phyloP scores from a whole-genome alignment of 2,113 vertebrate species.

The Nanorana parkeri region DNA sequence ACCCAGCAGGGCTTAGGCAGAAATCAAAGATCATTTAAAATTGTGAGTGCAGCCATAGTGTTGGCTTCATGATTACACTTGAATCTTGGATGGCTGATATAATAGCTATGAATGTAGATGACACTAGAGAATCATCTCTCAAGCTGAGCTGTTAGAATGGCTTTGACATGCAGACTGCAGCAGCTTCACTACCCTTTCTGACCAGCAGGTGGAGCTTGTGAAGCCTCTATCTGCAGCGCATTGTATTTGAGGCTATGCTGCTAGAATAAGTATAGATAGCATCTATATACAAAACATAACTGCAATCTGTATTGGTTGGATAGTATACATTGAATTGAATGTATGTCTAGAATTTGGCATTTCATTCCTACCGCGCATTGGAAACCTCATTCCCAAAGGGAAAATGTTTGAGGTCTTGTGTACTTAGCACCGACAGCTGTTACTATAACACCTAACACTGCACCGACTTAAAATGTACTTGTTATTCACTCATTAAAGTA shows the following conservation, averaged over 20 bases:
- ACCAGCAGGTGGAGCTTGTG: conserved; percentile 19
- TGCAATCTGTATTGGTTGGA: not conserved
- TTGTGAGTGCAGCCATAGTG: too few relatives aligned
- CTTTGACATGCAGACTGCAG: not conserved
- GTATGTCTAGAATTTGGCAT: too few relatives aligned
- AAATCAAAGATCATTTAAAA: too few relatives aligned
- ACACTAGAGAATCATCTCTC: too few relatives aligned
- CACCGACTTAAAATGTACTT: too few relatives aligned
- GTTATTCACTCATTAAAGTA: too few relatives aligned
- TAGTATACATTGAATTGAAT: not conserved
- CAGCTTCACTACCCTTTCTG: conserved; percentile 15
- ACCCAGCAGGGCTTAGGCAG: too few relatives aligned
- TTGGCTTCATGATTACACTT: too few relatives aligned
- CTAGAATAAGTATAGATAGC: not conserved
- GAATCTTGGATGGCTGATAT: too few relatives aligned
- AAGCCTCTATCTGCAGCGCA: not conserved
- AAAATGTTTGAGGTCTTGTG: not conserved
- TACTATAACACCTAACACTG: not conserved
- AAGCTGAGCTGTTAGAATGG: too few relatives aligned
- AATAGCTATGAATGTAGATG: too few relatives aligned
- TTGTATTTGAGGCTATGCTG: conserved; percentile 10
- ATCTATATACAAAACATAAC: not conserved
- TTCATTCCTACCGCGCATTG: too few relatives aligned
- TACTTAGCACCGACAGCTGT: not conserved
- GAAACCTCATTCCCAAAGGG: not conserved